phyloP scores from a whole-genome alignment of 2,888 invertebrate species.

The Pollenia labialis region DNA sequence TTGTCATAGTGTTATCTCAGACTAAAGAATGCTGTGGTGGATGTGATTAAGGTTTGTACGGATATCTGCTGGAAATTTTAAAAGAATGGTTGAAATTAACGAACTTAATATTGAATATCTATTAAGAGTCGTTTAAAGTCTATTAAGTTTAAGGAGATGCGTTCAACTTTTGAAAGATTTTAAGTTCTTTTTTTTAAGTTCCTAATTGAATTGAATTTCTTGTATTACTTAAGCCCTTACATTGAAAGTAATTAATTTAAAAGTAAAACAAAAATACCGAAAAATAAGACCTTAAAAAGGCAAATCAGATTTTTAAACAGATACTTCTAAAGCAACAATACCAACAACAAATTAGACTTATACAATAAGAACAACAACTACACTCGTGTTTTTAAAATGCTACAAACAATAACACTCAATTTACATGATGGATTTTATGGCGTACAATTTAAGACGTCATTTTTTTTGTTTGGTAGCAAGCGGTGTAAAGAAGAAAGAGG shows the following conservation, averaged over 20 bases:
- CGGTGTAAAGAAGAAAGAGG: no score
- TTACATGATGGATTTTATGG: no score
- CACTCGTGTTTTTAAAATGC: not conserved
- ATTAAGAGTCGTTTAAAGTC: no score
- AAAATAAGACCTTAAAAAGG: conserved; percentile 50
- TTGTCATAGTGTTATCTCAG: not conserved
- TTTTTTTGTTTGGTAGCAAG: no score
- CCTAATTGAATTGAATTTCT: no score
- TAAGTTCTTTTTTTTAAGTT: no score
- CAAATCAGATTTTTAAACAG: conserved; percentile 69
- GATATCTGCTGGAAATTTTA: not conserved
- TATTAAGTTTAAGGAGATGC: no score
- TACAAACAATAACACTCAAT: conserved; percentile 47
- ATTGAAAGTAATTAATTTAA: not conserved
- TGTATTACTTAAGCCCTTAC: not conserved
- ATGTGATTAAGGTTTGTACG: not conserved
- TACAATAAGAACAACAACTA: conserved; percentile 4
- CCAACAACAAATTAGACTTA: not conserved
- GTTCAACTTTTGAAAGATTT: no score
- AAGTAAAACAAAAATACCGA: not conserved
- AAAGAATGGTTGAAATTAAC: not conserved
- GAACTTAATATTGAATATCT: not conserved
- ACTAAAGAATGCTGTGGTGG: not conserved
- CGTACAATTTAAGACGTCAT: no score
- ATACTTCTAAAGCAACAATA: conserved; percentile 26